Conservation (phyloP, 2,113 vertebrate species). For the Pygathrix nemaeus region DNA sequence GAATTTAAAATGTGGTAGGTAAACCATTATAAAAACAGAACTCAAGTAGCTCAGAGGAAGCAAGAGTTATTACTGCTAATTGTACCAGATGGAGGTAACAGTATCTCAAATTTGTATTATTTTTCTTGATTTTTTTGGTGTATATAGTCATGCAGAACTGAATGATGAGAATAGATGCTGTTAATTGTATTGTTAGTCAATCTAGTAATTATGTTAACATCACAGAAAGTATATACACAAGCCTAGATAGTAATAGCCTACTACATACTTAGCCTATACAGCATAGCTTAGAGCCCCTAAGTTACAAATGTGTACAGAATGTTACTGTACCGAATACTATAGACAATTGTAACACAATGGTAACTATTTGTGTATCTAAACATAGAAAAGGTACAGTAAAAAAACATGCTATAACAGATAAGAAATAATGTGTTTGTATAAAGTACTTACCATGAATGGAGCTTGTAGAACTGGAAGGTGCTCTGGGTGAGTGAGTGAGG, state of each 20-base stretch:
- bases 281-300: not conserved
- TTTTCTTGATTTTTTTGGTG: not conserved
- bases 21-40: not conserved
- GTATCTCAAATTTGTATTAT: not conserved
- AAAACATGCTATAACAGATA: not conserved
- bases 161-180: not conserved
- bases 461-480: not conserved
- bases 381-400: not conserved
- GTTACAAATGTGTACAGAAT: not conserved
- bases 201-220: not conserved
- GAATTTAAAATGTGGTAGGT: not conserved
- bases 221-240: not conserved
- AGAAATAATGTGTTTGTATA: not conserved
- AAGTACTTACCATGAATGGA: not conserved
- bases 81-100: not conserved
- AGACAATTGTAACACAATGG: not conserved
- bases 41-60: not conserved
- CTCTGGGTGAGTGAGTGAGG: not conserved
- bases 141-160: not conserved
- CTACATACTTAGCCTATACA: not conserved
- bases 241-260: not conserved
- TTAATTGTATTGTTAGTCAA: not conserved
- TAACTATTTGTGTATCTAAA: not conserved
- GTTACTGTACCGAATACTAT: not conserved
- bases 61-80: not conserved